Evolutionary conservation across 2,888 invertebrate species (phyloP).

Genomic region (Hypolimnas misippus): DNA sequence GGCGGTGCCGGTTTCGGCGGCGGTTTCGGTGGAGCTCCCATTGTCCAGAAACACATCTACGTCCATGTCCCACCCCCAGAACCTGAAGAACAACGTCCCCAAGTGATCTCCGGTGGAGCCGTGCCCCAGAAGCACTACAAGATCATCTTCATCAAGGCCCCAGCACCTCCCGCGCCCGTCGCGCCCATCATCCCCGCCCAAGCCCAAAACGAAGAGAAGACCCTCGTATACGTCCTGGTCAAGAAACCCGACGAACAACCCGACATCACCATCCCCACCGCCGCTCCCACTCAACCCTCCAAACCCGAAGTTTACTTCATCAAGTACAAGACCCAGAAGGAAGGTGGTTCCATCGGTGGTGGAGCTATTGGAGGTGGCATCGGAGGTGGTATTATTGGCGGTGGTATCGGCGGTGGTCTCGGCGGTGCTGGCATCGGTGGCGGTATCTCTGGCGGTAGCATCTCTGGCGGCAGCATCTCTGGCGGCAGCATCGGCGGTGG

Average conservation of each 20-base stretch:
- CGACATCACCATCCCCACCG: constrained; percentile 90
- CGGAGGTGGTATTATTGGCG: constrained; percentile 45
- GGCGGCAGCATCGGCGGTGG: constrained; percentile 57
- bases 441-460: constrained; percentile 48
- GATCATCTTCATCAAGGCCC: constrained; percentile 94
- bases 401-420: constrained; percentile 45
- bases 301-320: constrained; percentile 94
- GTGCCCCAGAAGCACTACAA: constrained; percentile 92
- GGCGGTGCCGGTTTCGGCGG: constrained; percentile 67
- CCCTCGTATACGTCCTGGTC: constrained; percentile 91
- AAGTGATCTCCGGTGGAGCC: constrained; percentile 86
- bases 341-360: constrained; percentile 62
- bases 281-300: constrained; percentile 89
- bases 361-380: constrained; percentile 53
- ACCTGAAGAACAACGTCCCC: constrained; percentile 87
- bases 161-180: constrained; percentile 89
- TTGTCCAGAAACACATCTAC: constrained; percentile 92
- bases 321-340: constrained; percentile 90
- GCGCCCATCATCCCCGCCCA: constrained; percentile 89
- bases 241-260: constrained; percentile 93
- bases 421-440: constrained; percentile 55
- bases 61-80: constrained; percentile 93
- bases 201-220: constrained; percentile 91
- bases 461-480: constrained; percentile 50
- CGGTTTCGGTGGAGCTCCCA: constrained; percentile 79